Base-by-base conservation (phyloP, 2,113 vertebrate species). In the Gallinago jamesoni region DNA sequence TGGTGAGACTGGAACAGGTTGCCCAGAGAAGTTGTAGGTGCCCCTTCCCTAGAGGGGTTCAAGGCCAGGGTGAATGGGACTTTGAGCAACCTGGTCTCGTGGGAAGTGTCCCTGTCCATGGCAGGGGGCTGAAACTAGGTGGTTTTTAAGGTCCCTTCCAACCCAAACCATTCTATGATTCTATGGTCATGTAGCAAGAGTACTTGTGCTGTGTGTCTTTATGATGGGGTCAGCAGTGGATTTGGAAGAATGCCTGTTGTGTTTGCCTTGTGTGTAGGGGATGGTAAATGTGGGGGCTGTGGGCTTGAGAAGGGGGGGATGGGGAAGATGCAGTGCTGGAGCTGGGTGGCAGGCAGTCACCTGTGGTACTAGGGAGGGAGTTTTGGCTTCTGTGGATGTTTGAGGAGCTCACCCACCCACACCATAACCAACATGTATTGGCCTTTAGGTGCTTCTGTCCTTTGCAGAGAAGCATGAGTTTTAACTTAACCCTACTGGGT, bases 251-350 rank as follows among this genome's bases (percentile, higher is more conserved):
- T 37, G 31, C 24, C 31, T 62, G 4, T 39, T 3, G 0, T 23
- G 25, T 55, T 60, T 74, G 33, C 28, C 27, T 59, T 43, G 33
- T 1, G 0, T 77, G 14, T 2, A 3, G 23, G 24, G 11, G 11
- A 28, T 0, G 0, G 28, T 41, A 67, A 33, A 67, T 3, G 2
- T 39, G 39, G 21, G 16, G 22, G 8, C 28, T 76, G 22, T 50
- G 45, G 59, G 35, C 33, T 66, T 73, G 14, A 35, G 73, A 28
- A 63, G 22, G 24, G 17, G 6, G 6, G 33, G 17, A 10, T 64
- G 27, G 23, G 28, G 25, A 66, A 20, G 63, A 28, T 72, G 33
- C 10, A 21, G 3, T 67, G 6, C 63, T 72, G 57, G 28, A 60
- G 33, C 13, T 50, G 53, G 4, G 23, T 66, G 17, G 39, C 37